Evolutionary conservation across 2,888 invertebrate species (phyloP), one percentile per base, ranked within the genome.

Genomic region (Pollenia angustigena): DNA sequence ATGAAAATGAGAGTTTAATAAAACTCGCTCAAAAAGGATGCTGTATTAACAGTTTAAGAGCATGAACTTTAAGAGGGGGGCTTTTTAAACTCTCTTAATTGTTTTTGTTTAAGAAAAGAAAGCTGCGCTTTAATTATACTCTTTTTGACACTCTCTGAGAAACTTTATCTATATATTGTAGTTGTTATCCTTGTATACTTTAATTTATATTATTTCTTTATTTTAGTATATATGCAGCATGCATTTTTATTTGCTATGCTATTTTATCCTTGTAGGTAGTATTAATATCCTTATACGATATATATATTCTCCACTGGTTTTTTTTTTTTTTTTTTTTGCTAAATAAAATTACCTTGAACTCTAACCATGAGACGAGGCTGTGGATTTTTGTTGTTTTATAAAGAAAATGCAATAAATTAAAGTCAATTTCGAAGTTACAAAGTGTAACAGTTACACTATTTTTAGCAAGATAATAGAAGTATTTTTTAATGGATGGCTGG

Each of bases 281-380:
- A 75, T 40, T 54, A 54, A 74, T n/a, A 58, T 7, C 52, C 16
- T n/a, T 42, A 50, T n/a, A 66, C 14, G 50, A 50, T 23, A 14
- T 60, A 48, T 54, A 32, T 12, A 14, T 62, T 11, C 44, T 66
- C 6, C 32, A 32, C 32, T 32, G 32, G 62, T 23, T 60, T 16
- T 6, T 23, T 12, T 40, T 76, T 74, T 71, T 69, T 12, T 40
- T 76, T 74, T 71, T 69, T 54, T 42, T 81, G 56, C 44, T 56
- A 40, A 48, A 4, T 52, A 48, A 85, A 58, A 72, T 81, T 80
- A 76, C 87, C 87, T 87, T 87, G 87, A 87, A 87, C 87, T 80
- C 87, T 84, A 84, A 87, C 87, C 87, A 72, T 87, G 87, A 87
- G 84, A 87, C 87, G 44, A 81, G 71, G 66, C 82, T 79, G 62